Base-by-base conservation (phyloP, 2,113 vertebrate genomes). In the Hoplias malabaricus region DNA sequence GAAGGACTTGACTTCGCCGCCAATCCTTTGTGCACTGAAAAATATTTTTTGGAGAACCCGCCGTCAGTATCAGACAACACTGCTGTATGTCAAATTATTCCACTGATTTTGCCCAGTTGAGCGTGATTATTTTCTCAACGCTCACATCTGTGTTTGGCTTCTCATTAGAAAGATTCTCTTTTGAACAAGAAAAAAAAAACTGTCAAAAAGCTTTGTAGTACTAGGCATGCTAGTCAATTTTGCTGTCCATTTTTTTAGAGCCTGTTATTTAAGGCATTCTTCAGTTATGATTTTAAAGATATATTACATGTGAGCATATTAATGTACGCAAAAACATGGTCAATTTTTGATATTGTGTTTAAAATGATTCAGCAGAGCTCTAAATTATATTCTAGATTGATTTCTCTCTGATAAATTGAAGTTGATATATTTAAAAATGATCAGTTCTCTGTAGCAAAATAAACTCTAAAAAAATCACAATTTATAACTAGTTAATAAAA, bases 1-100 rank as follows among this genome's bases (percentile, higher is more conserved):
- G 83, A 83, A 89, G 90, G 91, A 89, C 90, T 90, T 90, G 89
- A 91, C 90, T 92, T 91, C 88, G 83, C 89, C 40, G 63, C 76
- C 63, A 25, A 79, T 78, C 80, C 76, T 85, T 84, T 85, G 80
- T 85, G 72, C 46, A 1, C 9, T 21, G 77, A 73, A 78, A 80
- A 81, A 86, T 81, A 84, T 84, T 86, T 82, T 83, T 79, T 62
- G 21, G 71, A 75, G 77, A 71, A 75, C 80, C 75, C 76, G 76
- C 76, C 75, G 66, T 75, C 46, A 68, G 59, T 61, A 75, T 82
- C 68, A 61, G 72, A 82, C 68, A 80, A 72, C 79, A 81, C 66
- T 67, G 72, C 42, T 75, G 48, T 71, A 71, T 6, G 40, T 59
- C 59, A 75, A 62, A 74, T 68, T 59, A 43, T 66, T 73, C 54